phyloP scores from a whole-genome alignment of 2,888 invertebrate species.

The Cosmorhoe ocellata region DNA sequence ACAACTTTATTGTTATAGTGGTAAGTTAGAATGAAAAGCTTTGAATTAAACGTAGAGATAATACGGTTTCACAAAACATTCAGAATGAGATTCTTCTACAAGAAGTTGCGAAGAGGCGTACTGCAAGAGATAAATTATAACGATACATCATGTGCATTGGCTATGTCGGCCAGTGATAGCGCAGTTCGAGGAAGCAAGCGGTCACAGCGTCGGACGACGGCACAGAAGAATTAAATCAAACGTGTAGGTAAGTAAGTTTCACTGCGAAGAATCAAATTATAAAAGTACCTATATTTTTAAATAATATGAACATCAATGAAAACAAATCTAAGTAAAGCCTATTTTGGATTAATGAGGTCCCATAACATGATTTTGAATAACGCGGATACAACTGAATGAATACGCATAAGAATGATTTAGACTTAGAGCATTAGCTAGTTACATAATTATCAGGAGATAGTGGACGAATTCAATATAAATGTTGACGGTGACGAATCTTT shows the following conservation, averaged over 20 bases:
- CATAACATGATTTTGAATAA: too few relatives aligned
- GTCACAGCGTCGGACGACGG: conserved; percentile 48
- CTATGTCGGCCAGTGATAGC: conserved; percentile 59
- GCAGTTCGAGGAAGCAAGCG: conserved; percentile 73
- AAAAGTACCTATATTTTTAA: background rate
- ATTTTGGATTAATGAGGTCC: too few relatives aligned
- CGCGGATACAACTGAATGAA: too few relatives aligned
- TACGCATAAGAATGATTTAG: too few relatives aligned
- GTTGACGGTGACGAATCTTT: background rate
- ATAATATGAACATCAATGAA: too few relatives aligned
- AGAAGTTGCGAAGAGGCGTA: background rate
- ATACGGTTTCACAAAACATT: too few relatives aligned
- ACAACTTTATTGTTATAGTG: too few relatives aligned
- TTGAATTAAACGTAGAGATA: too few relatives aligned
- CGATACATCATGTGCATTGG: conserved; percentile 41
- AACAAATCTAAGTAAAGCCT: too few relatives aligned
- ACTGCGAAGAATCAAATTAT: conserved; percentile 1
- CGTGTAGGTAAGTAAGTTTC: conserved; percentile 5
- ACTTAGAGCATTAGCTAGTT: too few relatives aligned
- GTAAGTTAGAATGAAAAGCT: too few relatives aligned
- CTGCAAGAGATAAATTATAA: conserved; percentile 30
- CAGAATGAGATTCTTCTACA: background rate
- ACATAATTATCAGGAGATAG: too few relatives aligned
- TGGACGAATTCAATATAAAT: background rate
- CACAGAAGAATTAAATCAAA: conserved; percentile 17